Conservation (phyloP, 1,140 invertebrate species). For the Rhynchophorus ferrugineus region DNA sequence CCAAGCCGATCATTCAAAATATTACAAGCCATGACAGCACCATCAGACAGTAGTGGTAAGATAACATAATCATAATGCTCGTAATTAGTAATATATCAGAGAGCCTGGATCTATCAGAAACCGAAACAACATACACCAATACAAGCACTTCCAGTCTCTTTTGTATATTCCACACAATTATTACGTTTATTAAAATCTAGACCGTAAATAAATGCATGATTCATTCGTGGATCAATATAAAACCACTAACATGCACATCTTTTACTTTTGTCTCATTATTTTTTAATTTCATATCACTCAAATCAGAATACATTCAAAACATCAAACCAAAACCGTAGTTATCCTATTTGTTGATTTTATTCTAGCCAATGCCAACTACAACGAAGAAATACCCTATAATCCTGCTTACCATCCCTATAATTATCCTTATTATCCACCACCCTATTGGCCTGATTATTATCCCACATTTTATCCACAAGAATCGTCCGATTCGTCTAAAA, state of each 20-base stretch:
- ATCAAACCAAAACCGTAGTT: neutral
- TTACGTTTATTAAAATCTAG: neutral
- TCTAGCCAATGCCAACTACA: conserved; percentile 37
- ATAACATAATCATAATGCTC: conserved; percentile 2
- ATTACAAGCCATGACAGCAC: conserved; percentile 71
- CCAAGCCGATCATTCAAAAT: conserved; percentile 80
- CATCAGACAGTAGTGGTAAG: conserved; percentile 36
- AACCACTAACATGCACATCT: neutral
- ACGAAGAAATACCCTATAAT: conserved; percentile 34
- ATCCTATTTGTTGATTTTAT: conserved; percentile 27
- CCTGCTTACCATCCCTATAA: conserved; percentile 32
- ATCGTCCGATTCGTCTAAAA: conserved; percentile 8
- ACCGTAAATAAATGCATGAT: conserved; percentile 4
- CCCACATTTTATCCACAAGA: conserved; percentile 16
- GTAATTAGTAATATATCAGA: neutral
- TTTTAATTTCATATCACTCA: neutral
- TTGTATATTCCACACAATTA: neutral
- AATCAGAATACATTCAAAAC: no score
- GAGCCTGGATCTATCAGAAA: neutral
- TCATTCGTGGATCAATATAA: neutral
- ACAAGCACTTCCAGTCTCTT: neutral
- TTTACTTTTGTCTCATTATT: neutral
- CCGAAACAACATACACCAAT: neutral
- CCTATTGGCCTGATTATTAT: conserved; percentile 31
- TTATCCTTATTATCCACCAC: conserved; percentile 34